A percentile compares a stretch with the other conserved stretches of the same genome.
Conservation (phyloP, 2,888 invertebrate species). For the Zele albiditarsus region DNA sequence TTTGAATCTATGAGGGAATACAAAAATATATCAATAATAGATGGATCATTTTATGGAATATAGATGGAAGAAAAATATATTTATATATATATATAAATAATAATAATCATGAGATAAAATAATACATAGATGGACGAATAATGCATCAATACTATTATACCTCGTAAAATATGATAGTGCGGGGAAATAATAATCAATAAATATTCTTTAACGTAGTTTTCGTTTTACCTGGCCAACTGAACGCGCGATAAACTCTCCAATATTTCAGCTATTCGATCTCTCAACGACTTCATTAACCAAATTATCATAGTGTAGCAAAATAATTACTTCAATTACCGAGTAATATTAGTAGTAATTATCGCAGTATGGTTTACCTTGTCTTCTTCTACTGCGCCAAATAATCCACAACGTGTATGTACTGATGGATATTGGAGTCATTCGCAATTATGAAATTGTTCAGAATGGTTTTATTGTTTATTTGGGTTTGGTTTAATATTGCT, state of each 20-base stretch:
- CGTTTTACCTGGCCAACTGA: not conserved
- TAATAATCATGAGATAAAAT: no score
- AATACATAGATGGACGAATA: not conserved
- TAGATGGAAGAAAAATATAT: not conserved
- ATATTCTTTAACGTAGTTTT: not conserved
- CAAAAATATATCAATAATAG: not conserved
- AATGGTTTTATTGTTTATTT: not conserved
- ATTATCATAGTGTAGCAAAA: not conserved
- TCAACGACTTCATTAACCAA: not conserved
- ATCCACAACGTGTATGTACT: not conserved
- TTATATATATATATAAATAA: not conserved
- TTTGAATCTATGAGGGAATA: not conserved
- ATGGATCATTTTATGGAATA: not conserved
- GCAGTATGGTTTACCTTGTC: not conserved
- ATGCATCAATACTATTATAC: not conserved
- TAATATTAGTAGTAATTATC: not conserved
- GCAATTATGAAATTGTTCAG: not conserved
- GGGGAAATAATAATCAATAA: not conserved
- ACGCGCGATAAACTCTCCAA: not conserved
- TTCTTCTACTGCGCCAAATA: not conserved
- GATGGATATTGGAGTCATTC: not conserved
- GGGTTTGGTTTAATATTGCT: constrained; percentile 46
- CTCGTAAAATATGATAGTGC: not conserved
- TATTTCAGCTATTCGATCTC: not conserved
- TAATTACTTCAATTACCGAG: not conserved